Evolutionary conservation across 2,797 vertebrate genomes (phyloP), one percentile per base, ranked within the genome.

Genomic region (Microctenopoma lineatum): DNA sequence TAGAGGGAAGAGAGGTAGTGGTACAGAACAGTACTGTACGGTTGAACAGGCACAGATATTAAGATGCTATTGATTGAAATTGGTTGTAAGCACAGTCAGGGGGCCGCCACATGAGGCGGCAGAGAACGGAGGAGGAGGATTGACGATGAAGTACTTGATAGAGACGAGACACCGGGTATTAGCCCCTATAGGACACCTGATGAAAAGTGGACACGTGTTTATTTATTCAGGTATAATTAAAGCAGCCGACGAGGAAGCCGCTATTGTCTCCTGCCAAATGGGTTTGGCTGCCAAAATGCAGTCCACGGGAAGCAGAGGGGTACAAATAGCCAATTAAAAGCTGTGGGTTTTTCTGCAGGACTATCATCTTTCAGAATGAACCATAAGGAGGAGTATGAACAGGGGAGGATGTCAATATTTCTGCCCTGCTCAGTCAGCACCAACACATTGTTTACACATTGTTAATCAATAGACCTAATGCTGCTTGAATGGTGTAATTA

Each of bases 61-160:
- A 88, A 84, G 79, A 84, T 84, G 82, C 73, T 91, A 92, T 91
- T 81, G 89, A 92, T 89, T 84, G 83, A 74, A 91, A 92, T 91
- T 81, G 89, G 92, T 89, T 87, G 82, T 78, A 75, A 90, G 88
- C 90, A 88, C 48, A 58, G 81, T 73, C 75, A 13, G 73, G 65
- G 66, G 77, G 76, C 66, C 79, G 76, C 79, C 79, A 80, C 84
- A 84, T 45, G 51, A 63, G 71, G 50, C n/a, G 50, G 47, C 59
- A 2, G 57, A 27, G 54, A 59, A 12, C 55, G 60, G 12, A 12
- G 51, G 62, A 4, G 41, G 54, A 21, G 15, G 27, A 48, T 83
- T 72, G 73, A 70, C 18, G 12, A 5, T 7, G 44, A 18, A 69
- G 32, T 45, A 10, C 50, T 65, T 77, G 69, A 86, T 84, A 58